These are phyloP conservation scores for Isurus oxyrinchus DNA, from an alignment of 2,113 vertebrate genomes.

Conservation along the genomic window DNA sequence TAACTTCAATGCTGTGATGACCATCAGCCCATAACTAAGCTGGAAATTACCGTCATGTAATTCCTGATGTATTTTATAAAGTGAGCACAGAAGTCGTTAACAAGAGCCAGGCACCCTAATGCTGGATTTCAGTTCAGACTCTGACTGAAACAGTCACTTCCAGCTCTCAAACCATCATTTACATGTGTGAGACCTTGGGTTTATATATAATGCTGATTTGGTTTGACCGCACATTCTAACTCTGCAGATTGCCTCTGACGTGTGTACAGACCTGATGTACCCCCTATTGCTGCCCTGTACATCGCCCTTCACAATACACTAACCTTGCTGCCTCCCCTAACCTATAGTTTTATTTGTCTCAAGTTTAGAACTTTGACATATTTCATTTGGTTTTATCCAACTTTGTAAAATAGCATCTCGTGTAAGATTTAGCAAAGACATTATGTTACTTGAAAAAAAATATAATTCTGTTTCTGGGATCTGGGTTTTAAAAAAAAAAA, in stretches of 20 bases:
- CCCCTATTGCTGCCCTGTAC: not conserved
- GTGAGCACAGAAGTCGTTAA: not conserved
- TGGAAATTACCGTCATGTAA: not conserved
- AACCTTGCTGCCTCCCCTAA: constrained; percentile 19
- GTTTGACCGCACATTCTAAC: not conserved
- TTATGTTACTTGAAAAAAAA: constrained; percentile 37
- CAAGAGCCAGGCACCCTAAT: not conserved
- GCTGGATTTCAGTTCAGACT: not conserved
- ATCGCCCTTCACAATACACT: not conserved
- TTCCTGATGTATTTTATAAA: constrained; percentile 5
- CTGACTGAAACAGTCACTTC: not conserved
- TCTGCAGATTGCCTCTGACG: not conserved
- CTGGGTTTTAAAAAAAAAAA: constrained; percentile 31
- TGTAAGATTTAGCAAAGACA: constrained; percentile 34
- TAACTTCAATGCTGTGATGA: not conserved
- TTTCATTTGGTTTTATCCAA: constrained; percentile 31
- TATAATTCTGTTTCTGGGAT: constrained; percentile 36
- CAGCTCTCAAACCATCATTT: not conserved
- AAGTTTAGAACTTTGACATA: constrained; percentile 30
- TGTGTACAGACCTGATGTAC: not conserved
- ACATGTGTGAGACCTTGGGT: not conserved
- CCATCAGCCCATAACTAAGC: not conserved
- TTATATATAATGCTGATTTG: not conserved
- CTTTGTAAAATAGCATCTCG: constrained; percentile 36
- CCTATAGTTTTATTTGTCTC: constrained; percentile 27